Evolutionary conservation across 2,113 vertebrate genomes (phyloP), one percentile per base, ranked within the genome.

Genomic region (Hippocampus abdominalis): DNA sequence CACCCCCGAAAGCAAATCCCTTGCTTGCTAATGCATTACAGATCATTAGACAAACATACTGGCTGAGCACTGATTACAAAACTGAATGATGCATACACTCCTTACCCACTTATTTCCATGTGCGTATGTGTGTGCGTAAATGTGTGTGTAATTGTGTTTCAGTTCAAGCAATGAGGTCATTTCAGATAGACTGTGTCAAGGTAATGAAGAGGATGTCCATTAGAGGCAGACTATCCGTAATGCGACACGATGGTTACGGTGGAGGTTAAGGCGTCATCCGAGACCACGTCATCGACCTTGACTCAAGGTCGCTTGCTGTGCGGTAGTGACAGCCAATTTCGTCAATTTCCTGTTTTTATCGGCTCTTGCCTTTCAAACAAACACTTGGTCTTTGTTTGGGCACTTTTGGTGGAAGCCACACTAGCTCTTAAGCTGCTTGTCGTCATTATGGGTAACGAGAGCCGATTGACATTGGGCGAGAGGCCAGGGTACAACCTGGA

Each of bases 11-110:
- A 81, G 44, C 49, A 66, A 77, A 75, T 80, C 72, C 67, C 60
- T 70, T 69, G 73, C 71, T 74, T 23, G 74, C 81, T 76, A 78
- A 84, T 84, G 77, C 51, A 64, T 72, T 68, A 88, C 67, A 79
- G 80, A 83, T 86, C 86, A 86, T 84, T 87, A 82, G 64, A 86
- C 76, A 79, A 84, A 87, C 73, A 76, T 44, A 87, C 75, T 72
- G 77, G 70, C 53, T 20, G 75, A 32, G 40, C 68, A 54, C 75
- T 82, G 80, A 84, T 88, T 82, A 81, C 70, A 81, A 48, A 71
- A 83, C 81, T 77, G 73, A 85, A 80, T 82, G 84, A 83, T 77
- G 75, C 71, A 74, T 75, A 65, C 74, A 23, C 51, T 54, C 74
- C 71, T 80, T 56, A 25, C 25, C 12, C 32, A 3, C 10, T 49